These are phyloP conservation scores for Diadegma fenestrale DNA, from an alignment of 2,888 invertebrate species.

Conservation along the genomic window DNA sequence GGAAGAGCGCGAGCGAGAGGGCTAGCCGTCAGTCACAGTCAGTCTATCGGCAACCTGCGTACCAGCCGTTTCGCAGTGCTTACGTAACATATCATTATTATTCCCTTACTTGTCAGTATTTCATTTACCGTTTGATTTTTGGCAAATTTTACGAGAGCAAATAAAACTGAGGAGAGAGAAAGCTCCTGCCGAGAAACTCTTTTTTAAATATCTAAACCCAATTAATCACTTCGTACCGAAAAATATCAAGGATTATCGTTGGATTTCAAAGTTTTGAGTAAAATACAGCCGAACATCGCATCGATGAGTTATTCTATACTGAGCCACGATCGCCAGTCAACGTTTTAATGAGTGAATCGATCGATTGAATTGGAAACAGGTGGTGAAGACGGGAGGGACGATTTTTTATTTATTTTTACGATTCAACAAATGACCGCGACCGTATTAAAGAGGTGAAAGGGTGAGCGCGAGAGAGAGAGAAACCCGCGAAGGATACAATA, in stretches of 20 bases:
- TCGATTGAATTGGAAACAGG: constrained; percentile 21
- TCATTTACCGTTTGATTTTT: constrained; percentile 72
- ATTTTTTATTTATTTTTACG: constrained; percentile 38
- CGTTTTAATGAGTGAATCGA: constrained; percentile 36
- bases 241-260: neutral
- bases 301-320: constrained; percentile 13
- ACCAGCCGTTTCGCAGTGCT: constrained; percentile 83
- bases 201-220: constrained; percentile 6
- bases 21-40: constrained; percentile 78
- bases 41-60: constrained; percentile 85
- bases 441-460: constrained; percentile 53
- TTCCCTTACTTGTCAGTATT: constrained; percentile 79
- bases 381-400: constrained; percentile 15
- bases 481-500: constrained; percentile 1
- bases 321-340: constrained; percentile 2
- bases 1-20: constrained; percentile 65
- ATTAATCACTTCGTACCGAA: neutral
- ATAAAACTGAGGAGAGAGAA: constrained; percentile 13
- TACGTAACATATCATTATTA: constrained; percentile 82
- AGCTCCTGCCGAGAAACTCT: constrained; percentile 6
- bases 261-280: neutral
- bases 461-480: constrained; percentile 50
- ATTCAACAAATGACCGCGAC: constrained; percentile 50
- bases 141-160: constrained; percentile 41
- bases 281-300: constrained; percentile 9